Base-by-base conservation (phyloP, 2,113 vertebrate species). In the Catagonus wagneri region DNA sequence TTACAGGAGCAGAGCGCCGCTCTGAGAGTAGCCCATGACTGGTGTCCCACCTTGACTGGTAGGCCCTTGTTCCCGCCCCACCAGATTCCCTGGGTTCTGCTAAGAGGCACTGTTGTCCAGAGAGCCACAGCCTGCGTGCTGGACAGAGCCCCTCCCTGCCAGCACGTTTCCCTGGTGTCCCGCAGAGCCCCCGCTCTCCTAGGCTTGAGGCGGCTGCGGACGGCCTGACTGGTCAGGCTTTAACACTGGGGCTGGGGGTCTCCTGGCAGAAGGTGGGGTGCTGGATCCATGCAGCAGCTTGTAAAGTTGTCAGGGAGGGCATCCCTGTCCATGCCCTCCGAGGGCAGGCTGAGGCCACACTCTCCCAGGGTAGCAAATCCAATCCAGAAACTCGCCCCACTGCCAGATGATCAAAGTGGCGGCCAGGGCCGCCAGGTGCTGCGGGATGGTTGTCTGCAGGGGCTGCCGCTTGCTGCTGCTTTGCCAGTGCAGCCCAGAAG, bases 401-500 rank as follows among this genome's bases (percentile, higher is more conserved):
- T 63, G 39, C 66, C 10, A 14, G 74, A 20, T 93, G 72, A 78
- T 89, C 61, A 83, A 76, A 97, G 91, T 88, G 32, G 16, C 13
- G 4, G 69, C 74, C 81, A 29, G 83, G 88, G 79, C 96, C 2
- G 6, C 84, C 71, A 63, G 61, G 79, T 68, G 60, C 94, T 56
- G 10, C 3, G 14, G 93, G 78, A 85, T 54, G 25, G 1, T 19
- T 93, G 60, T 92, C 90, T 93, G 80, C 56, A 75, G 80, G 76
- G 80, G 29, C 75, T 56, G 10, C 78, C 85, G 69, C 60, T 96
- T 56, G 6, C 25, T 2, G 17, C 39, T 0, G 19, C 88, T 72
- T 74, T 81, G 56, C 91, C 56, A 80, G 7, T 36, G 39, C 56
- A 93, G 86, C 89, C 72, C 29, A 91, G 93, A 96, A 87, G 96